Evolutionary conservation across 2,888 invertebrate species (phyloP), one percentile per base, ranked within the genome.

Genomic region (Oxycera nigricornis): DNA sequence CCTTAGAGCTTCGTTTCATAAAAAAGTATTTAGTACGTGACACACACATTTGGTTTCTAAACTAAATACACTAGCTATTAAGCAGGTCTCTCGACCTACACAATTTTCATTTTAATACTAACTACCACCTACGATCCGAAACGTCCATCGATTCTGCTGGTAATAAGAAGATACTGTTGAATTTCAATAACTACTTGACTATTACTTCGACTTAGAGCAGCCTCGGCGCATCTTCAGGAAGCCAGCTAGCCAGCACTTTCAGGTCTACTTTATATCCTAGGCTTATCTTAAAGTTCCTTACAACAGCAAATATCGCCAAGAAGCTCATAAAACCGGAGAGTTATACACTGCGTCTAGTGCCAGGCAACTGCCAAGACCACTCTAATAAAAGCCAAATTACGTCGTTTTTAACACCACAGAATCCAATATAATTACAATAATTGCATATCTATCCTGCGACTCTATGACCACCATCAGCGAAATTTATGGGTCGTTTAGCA

Each of bases 341-440:
- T 65, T 65, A 65, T 41, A 65, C 41, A 65, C 41, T 41, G n/a
- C 14, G 24, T 28, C 26, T 41, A 41, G 65, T 65, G 41, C 22
- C 11, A 65, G 24, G 65, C 41, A 35, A 41, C 65, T 2, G 62
- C 24, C 65, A 26, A 41, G 24, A 20, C 22, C 52, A 22, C 52
- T 70, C 20, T 55, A 55, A 55, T 70, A 70, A 70, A 22, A 31
- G 6, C 55, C 31, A 70, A 70, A 70, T 70, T 70, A 55, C 55
- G 52, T 52, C 52, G 52, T 70, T 70, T 70, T 70, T 70, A 70
- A 70, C 70, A 70, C 70, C 55, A 70, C 52, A 30, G 55, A 70
- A 70, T 70, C 70, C 55, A 31, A 70, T 70, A 55, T 31, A 70
- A 70, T 70, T 70, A 70, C 70, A 31, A 55, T 70, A 70, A 70